Base-by-base conservation (phyloP, 2,113 vertebrate species). In the Ondatra zibethicus region DNA sequence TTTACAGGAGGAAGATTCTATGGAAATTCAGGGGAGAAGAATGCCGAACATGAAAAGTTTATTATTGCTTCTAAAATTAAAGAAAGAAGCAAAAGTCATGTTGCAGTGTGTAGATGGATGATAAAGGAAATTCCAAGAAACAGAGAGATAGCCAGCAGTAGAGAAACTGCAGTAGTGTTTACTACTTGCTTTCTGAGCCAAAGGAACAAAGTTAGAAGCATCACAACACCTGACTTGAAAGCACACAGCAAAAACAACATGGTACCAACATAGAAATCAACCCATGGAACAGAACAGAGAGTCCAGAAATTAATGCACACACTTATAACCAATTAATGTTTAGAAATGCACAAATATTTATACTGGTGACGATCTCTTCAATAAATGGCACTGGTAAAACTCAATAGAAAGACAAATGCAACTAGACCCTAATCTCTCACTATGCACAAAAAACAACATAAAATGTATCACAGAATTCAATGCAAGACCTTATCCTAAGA, bases 111-210 rank as follows among this genome's bases (percentile, higher is more conserved):
- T 42, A 80, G 7, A 66, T 33, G n/a, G 45, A 95, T 93, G 5
- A 52, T 92, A 84, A 88, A 96, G 70, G 33, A 94, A 86, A 92
- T 85, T 31, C 12, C 77, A 77, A 87, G 39, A 89, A 89, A 55
- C 31, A 73, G 3, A 89, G 4, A 84, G 82, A 23, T 78, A 72
- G 58, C 29, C 58, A 91, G 7, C 10, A 50, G 23, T 42, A 36
- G 5, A 78, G 14, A 21, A 25, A 73, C 33, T 9, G 13, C 55
- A 72, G 50, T 77, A 75, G 52, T 88, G 27, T n/a, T 73, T 92
- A 19, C 42, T 84, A 88, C 7, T 89, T 92, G 29, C 27, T 77
- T 89, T 29, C 66, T 72, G 23, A 81, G 10, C 1, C 47, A 72
- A 72, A 89, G 31, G 23, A 93, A 81, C 21, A 75, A 76, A 63